Conservation (phyloP, 2,888 invertebrate species). For the Branchellion lobata region DNA sequence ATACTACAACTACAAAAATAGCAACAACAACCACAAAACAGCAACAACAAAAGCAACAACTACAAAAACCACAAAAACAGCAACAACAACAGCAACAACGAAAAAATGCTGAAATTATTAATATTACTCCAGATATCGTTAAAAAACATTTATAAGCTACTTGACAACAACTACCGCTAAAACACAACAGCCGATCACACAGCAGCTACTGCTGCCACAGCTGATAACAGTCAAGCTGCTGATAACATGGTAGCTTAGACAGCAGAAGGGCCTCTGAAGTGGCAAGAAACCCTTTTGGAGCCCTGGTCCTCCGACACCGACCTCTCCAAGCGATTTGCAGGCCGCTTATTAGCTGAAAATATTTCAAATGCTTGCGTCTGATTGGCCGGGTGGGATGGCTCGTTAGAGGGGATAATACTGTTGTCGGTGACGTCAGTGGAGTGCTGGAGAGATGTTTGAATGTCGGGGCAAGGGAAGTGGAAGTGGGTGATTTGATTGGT, state of each 20-base stretch:
- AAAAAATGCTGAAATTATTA: neutral
- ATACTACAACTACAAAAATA: no score
- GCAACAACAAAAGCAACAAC: no score
- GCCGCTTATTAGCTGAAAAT: neutral
- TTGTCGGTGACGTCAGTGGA: neutral
- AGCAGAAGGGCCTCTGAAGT: no score
- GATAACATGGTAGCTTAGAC: slow-evolving; percentile 17
- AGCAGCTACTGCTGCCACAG: no score
- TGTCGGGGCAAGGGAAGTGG: neutral
- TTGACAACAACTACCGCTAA: no score
- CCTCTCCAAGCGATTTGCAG: neutral
- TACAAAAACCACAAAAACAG: neutral
- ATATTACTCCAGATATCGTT: no score
- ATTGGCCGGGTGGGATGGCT: neutral
- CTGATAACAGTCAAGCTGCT: no score
- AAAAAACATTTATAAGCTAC: no score
- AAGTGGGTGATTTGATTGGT: slow-evolving; percentile 13
- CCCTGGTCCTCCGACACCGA: neutral
- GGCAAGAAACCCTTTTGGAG: no score
- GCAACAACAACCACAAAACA: no score
- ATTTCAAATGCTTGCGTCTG: no score
- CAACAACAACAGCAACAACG: neutral
- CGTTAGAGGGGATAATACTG: neutral
- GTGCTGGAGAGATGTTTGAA: neutral
- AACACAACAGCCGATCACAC: no score